phyloP scores from a whole-genome alignment of 2,888 invertebrate genomes.

The Sminthurinus aureus region DNA sequence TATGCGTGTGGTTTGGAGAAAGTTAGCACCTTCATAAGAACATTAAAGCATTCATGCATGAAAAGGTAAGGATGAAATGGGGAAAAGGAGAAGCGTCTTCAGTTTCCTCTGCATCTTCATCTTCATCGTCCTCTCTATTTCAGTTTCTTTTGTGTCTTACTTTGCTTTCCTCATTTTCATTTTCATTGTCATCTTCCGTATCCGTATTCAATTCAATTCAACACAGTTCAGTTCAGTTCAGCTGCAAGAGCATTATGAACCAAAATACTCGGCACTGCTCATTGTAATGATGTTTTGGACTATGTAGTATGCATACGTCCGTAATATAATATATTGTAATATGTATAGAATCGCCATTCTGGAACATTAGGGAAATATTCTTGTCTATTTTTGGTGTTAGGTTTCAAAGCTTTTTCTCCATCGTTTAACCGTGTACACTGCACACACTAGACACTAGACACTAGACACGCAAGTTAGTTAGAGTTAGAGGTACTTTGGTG shows the following conservation, averaged over 20 bases:
- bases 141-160: not conserved
- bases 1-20: constrained; percentile 12
- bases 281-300: too few species aligned
- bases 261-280: too few species aligned
- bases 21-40: constrained; percentile 14
- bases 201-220: too few species aligned
- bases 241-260: too few species aligned
- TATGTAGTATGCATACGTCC: too few species aligned
- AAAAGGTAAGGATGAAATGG: not conserved
- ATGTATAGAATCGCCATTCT: too few species aligned
- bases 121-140: constrained; percentile 26
- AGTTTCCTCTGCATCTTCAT: not conserved
- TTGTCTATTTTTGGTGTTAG: too few species aligned
- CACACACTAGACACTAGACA: not conserved
- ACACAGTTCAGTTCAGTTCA: too few species aligned
- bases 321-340: too few species aligned
- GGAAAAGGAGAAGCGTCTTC: not conserved
- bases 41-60: constrained; percentile 11
- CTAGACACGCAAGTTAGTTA: not conserved
- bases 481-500: not conserved
- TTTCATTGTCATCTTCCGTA: not conserved
- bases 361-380: too few species aligned
- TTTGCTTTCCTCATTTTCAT: not conserved
- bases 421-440: not conserved
- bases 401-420: too few species aligned